Percentiles rank a stretch among this genome's conserved stretches.
phyloP scores from a whole-genome alignment of 2,888 invertebrate species.

The Dynastes tityus region DNA sequence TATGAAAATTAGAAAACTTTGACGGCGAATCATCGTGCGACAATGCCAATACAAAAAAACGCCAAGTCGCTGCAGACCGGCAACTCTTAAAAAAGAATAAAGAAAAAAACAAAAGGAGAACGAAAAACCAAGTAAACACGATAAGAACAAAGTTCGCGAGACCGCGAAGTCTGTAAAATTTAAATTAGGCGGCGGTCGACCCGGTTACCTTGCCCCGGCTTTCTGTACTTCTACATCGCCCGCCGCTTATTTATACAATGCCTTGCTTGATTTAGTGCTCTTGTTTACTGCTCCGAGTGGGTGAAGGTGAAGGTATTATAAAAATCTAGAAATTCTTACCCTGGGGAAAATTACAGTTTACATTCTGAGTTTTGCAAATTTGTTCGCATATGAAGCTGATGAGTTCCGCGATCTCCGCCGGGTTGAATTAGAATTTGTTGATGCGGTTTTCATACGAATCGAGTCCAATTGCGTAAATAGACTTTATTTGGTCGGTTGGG shows the following conservation, averaged over 20 bases:
- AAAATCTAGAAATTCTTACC: neutral
- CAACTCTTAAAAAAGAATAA: neutral
- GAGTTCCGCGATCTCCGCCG: too few relatives aligned
- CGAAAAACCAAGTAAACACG: neutral
- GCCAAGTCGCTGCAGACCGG: neutral
- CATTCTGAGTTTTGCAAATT: too few relatives aligned
- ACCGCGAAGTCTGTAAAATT: constrained; percentile 35
- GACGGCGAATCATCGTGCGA: neutral
- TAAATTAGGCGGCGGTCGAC: constrained; percentile 17
- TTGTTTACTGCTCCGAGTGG: neutral
- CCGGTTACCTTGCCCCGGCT: constrained; percentile 7
- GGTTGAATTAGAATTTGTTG: too few relatives aligned
- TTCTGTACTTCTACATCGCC: neutral
- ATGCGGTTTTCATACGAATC: too few relatives aligned
- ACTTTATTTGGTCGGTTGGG: too few relatives aligned
- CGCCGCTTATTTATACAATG: constrained; percentile 5
- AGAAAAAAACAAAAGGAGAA: neutral
- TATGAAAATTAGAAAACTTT: constrained; percentile 5
- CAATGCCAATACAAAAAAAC: neutral
- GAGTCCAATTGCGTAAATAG: too few relatives aligned
- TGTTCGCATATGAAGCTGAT: too few relatives aligned
- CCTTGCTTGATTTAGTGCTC: neutral
- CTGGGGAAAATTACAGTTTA: too few relatives aligned
- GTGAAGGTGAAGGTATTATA: constrained; percentile 8
- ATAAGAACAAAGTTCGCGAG: constrained; percentile 23